A percentile compares a stretch with the other conserved stretches of the same genome.
Evolutionary conservation across 2,888 invertebrate species (phyloP).

Genomic region (Mesorhabditis belari): DNA sequence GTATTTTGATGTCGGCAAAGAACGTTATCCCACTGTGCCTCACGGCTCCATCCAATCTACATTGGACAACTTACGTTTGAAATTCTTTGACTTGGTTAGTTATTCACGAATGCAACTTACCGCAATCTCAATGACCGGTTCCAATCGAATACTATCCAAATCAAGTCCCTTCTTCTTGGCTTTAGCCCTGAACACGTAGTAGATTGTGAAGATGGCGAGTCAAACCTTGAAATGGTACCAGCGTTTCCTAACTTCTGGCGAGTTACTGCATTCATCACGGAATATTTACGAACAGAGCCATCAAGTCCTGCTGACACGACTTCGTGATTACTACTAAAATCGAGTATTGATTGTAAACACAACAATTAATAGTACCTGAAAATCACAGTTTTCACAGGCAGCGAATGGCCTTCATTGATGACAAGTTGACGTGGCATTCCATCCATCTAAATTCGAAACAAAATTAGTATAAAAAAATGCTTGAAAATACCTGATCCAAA

Average conservation of each 20-base stretch:
- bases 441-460: constrained; percentile 61
- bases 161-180: constrained; percentile 17
- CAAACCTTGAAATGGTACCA: constrained; percentile 25
- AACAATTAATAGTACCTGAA: background rate
- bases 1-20: constrained; percentile 14
- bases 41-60: background rate
- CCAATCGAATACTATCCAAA: constrained; percentile 15
- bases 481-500: constrained; percentile 73
- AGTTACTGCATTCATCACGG: constrained; percentile 27
- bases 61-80: too few species aligned
- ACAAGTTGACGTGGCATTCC: constrained; percentile 60
- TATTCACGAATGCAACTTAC: constrained; percentile 8
- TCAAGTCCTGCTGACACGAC: constrained; percentile 41
- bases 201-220: constrained; percentile 3
- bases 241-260: constrained; percentile 40
- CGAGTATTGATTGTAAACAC: background rate
- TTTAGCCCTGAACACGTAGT: constrained; percentile 15
- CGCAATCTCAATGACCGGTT: constrained; percentile 40
- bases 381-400: constrained; percentile 42
- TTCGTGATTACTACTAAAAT: constrained; percentile 2
- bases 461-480: background rate
- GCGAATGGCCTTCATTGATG: constrained; percentile 54
- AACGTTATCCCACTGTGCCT: background rate
- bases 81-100: too few species aligned
- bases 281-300: constrained; percentile 40